phyloP scores from a whole-genome alignment of 1,140 invertebrate genomes.

The Chymomyza costata region DNA sequence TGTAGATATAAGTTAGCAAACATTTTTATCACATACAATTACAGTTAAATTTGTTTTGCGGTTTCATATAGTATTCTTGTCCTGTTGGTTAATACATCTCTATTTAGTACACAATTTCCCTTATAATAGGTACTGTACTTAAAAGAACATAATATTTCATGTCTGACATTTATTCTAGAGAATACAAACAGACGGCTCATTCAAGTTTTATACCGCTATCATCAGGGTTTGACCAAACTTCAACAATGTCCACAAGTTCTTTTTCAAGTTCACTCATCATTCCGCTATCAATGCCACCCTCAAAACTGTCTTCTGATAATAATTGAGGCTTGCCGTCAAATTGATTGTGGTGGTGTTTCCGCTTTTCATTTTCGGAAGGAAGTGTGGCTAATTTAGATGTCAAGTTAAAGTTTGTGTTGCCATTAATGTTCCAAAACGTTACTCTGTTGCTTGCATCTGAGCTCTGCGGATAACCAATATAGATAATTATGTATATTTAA shows the following conservation, averaged over 20 bases:
- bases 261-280: constrained; percentile 68
- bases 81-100: constrained; percentile 26
- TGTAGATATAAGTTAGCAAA: too few species aligned
- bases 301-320: constrained; percentile 58
- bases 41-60: constrained; percentile 1
- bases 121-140: constrained; percentile 11
- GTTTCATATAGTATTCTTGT: constrained; percentile 17
- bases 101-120: constrained; percentile 21
- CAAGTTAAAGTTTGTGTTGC: constrained; percentile 28
- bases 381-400: constrained; percentile 8
- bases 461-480: constrained; percentile 11
- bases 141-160: constrained; percentile 42
- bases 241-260: constrained; percentile 65
- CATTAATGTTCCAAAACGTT: constrained; percentile 37
- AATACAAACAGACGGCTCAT: constrained; percentile 10
- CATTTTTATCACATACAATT: background rate
- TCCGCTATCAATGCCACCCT: constrained; percentile 61
- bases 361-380: constrained; percentile 32
- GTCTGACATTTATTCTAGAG: constrained; percentile 8
- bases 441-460: constrained; percentile 25
- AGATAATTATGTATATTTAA: background rate
- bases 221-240: constrained; percentile 50
- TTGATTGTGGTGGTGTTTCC: constrained; percentile 34
- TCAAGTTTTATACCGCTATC: constrained; percentile 70
- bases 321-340: constrained; percentile 48